These are phyloP conservation scores for Elanoides forficatus DNA, from an alignment of 2,113 vertebrate genomes.

Conservation along the genomic window DNA sequence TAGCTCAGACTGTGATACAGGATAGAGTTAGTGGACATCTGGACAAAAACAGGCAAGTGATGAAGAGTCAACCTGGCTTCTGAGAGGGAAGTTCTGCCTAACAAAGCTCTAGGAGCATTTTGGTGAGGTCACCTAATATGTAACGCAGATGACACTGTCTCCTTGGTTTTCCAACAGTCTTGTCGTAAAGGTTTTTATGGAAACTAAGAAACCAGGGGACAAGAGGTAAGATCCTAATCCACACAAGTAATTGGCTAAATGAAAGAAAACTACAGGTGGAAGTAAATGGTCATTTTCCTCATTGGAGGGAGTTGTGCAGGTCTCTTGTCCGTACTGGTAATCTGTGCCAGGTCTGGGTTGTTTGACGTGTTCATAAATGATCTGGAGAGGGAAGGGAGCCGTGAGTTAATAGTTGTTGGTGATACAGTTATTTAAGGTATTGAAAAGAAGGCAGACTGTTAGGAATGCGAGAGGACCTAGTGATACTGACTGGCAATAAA, in stretches of 20 bases:
- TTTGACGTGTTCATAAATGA: background rate
- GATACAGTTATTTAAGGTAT: background rate
- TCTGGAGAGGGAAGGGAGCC: background rate
- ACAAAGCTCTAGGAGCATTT: background rate
- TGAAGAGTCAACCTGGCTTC: background rate
- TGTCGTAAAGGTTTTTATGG: background rate
- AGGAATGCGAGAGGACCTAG: background rate
- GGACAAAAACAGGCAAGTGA: background rate
- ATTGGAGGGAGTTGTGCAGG: background rate
- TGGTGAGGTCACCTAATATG: background rate
- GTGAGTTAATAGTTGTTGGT: background rate
- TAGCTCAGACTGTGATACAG: background rate
- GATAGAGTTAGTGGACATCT: background rate
- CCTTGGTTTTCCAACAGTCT: background rate
- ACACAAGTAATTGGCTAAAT: background rate
- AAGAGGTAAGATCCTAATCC: background rate
- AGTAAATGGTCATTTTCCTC: background rate
- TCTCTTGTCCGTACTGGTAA: background rate
- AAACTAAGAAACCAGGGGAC: background rate
- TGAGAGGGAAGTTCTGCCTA: background rate
- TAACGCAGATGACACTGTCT: background rate
- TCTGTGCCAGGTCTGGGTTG: background rate
- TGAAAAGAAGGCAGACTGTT: background rate
- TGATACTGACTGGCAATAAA: background rate
- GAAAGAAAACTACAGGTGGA: background rate